A percentile compares a stretch with the other conserved stretches of the same genome.
phyloP scores from a whole-genome alignment of 2,113 vertebrate species.

The Malurus alboscapulatus region DNA sequence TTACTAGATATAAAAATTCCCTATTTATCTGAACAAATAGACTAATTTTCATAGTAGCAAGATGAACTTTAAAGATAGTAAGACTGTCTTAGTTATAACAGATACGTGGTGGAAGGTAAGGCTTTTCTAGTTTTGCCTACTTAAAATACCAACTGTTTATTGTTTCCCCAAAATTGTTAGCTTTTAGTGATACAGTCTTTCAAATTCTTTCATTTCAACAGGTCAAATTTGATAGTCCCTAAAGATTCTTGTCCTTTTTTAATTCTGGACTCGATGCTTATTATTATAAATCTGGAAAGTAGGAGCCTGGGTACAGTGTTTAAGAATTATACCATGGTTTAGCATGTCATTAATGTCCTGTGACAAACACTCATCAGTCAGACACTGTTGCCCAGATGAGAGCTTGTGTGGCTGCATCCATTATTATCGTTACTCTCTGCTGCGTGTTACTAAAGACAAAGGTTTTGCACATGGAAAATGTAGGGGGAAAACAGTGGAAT shows the following conservation, averaged over 20 bases:
- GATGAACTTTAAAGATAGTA: background rate
- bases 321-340: background rate
- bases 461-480: background rate
- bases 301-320: background rate
- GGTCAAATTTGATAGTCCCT: background rate
- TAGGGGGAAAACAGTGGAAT: background rate
- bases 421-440: background rate
- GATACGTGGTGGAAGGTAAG: rapidly evolving
- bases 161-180: background rate
- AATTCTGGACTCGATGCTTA: background rate
- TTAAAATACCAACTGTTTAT: background rate
- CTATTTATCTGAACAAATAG: background rate
- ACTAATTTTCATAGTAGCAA: background rate
- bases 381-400: background rate
- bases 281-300: background rate
- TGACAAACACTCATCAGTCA: background rate
- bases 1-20: background rate
- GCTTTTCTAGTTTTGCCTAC: background rate
- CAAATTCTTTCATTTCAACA: background rate
- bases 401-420: background rate
- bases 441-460: background rate
- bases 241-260: background rate
- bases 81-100: background rate
- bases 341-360: background rate
- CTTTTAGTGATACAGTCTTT: background rate